A percentile compares a stretch with the other conserved stretches of the same genome.
Evolutionary conservation across 1,140 invertebrate species (phyloP).

Genomic region (Mylabris phalerata): DNA sequence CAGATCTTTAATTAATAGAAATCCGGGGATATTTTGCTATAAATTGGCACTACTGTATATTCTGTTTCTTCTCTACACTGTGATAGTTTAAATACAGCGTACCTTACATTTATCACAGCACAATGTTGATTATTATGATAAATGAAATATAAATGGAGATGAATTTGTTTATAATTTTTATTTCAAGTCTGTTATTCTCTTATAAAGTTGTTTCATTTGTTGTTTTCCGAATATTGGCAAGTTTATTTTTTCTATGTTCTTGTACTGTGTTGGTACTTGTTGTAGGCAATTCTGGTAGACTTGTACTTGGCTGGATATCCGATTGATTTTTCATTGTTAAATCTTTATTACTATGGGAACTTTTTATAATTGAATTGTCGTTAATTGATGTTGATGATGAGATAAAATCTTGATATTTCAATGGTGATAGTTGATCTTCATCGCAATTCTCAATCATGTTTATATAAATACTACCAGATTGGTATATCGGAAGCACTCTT

Average conservation of each 20-base stretch:
- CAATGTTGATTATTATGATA: background rate
- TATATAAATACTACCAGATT: too few relatives aligned
- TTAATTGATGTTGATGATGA: too few relatives aligned
- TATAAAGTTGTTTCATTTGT: too few relatives aligned
- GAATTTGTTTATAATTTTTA: too few relatives aligned
- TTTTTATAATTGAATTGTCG: background rate
- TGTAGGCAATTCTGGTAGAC: conserved; percentile 22
- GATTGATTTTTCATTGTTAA: background rate
- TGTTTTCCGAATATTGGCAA: too few relatives aligned
- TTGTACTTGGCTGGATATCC: conserved; percentile 18
- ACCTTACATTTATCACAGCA: conserved; percentile 8
- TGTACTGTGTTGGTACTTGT: too few relatives aligned
- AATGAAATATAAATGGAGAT: too few relatives aligned
- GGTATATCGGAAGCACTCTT: conserved; percentile 5
- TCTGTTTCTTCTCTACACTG: conserved; percentile 20
- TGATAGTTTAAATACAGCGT: conserved; percentile 13
- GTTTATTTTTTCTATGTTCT: background rate
- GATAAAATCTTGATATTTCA: too few relatives aligned
- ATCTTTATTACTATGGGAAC: conserved; percentile 8
- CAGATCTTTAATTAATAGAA: too few relatives aligned
- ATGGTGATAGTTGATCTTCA: background rate
- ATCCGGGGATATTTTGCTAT: background rate
- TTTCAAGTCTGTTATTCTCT: too few relatives aligned
- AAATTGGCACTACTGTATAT: conserved; percentile 25
- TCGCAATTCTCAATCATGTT: too few relatives aligned